Base-by-base conservation (phyloP, 2,797 vertebrate species). In the Bradypodion pumilum region DNA sequence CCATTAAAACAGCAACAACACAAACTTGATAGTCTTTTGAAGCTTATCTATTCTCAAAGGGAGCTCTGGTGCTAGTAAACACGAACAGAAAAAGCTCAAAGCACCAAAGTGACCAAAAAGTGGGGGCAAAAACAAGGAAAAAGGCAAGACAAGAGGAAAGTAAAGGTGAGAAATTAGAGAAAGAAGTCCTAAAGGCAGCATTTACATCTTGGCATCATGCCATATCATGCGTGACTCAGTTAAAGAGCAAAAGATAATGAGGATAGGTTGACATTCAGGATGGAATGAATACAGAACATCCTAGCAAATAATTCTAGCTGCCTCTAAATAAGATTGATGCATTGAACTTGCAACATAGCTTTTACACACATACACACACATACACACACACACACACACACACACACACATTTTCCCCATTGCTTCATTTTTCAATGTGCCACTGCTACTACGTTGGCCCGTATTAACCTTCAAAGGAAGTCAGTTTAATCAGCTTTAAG, bases 201-300 rank as follows among this genome's bases (percentile, higher is more conserved):
- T 84, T 89, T 68, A 75, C 1, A 5, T 62, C 56, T 73, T 90
- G 87, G 81, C 62, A 78, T 72, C 86, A 82, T 59, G 1, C 4
- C 74, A 75, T 37, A 80, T 80, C 68, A 86, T 12, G 25, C 27
- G 32, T 76, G 23, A 81, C 88, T 87, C 77, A 60, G 83, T 82
- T 84, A 85, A 74, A 29, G 83, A 84, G 9, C 4, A 89, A 89
- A 86, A 59, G 68, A 62, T 66, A 90, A 79, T 76, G 75, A 80
- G 5, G 9, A 82, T 21, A 80, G 63, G 59, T 73, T 60, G 75
- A 65, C 37, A 12, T 78, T 21, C 46, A 76, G 15, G 16, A 81
- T 2, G 84, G 16, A 40, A 80, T 7, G 4, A 87, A 89, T 65
- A 77, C 80, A 91, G 72, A 82, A 77, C 9, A 1, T 65, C 70